Conservation (phyloP, 2,888 invertebrate genomes). For the Listrodromus nycthemerus region DNA sequence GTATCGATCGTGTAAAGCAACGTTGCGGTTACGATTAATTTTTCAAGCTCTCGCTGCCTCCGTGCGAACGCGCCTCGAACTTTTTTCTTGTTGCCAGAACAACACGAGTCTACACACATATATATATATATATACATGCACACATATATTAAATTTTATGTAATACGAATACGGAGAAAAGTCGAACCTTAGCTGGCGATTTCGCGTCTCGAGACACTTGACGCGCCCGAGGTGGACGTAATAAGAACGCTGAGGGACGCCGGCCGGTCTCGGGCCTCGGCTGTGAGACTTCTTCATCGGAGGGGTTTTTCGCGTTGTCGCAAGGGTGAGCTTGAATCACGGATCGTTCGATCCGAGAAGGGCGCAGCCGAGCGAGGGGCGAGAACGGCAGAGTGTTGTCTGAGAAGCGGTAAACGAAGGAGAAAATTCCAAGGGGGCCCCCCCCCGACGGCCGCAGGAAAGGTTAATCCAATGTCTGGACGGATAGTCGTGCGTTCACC, state of each 20-base stretch:
- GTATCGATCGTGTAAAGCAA: conserved; percentile 55
- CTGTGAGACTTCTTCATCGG: conserved; percentile 27
- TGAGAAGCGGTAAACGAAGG: conserved; percentile 36
- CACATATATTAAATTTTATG: too few species aligned
- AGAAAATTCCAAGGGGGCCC: conserved; percentile 16
- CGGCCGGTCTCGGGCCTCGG: conserved; percentile 18
- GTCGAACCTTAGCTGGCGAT: conserved; percentile 43
- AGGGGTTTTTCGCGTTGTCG: conserved; percentile 29
- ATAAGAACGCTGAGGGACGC: conserved; percentile 35
- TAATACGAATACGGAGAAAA: neutral
- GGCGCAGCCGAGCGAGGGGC: conserved; percentile 23
- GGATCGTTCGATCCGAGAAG: conserved; percentile 28
- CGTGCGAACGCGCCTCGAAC: conserved; percentile 22
- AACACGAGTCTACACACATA: neutral
- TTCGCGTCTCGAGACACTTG: conserved; percentile 49
- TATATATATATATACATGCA: too few species aligned
- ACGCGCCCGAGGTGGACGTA: conserved; percentile 19
- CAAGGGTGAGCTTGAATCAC: conserved; percentile 37
- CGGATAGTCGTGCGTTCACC: too few species aligned
- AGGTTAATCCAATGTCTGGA: too few species aligned
- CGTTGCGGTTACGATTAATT: conserved; percentile 54
- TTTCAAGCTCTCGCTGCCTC: conserved; percentile 56
- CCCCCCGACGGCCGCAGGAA: neutral
- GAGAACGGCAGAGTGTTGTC: conserved; percentile 30
- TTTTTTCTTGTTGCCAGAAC: conserved; percentile 19